Conservation (phyloP, 2,888 invertebrate species). For the Lottia gigantea region DNA sequence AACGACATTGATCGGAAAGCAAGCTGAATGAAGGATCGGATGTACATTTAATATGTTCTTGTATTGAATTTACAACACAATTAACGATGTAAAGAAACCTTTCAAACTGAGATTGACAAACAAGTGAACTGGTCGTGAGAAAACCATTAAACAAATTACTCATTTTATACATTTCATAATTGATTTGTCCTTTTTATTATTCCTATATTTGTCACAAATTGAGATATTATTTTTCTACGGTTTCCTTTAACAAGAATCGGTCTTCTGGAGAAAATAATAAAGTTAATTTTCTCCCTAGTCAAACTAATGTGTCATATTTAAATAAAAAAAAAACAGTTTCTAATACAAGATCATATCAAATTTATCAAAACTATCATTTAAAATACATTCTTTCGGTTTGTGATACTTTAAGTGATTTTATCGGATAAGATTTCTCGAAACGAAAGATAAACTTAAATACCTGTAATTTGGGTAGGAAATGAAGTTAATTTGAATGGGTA, state of each 20-base stretch:
- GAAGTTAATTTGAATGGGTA: not conserved
- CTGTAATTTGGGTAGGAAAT: not conserved
- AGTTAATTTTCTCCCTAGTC: no score
- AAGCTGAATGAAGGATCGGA: constrained; percentile 18
- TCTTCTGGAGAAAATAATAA: no score
- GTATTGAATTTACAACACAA: constrained; percentile 22
- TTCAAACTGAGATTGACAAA: constrained; percentile 21
- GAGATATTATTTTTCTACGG: not conserved
- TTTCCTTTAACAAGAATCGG: not conserved
- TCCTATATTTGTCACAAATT: not conserved
- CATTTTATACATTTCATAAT: constrained; percentile 24
- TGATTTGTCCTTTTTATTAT: constrained; percentile 21
- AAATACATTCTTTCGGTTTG: no score
- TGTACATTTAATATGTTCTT: constrained; percentile 22
- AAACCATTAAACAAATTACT: constrained; percentile 26
- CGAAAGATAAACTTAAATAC: not conserved
- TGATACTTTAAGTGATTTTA: no score
- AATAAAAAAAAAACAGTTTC: no score
- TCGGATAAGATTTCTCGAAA: not conserved
- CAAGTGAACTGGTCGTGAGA: constrained; percentile 20
- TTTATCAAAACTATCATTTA: no score
- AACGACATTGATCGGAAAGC: constrained; percentile 15
- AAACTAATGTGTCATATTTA: no score
- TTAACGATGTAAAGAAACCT: constrained; percentile 21
- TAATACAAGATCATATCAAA: no score